A percentile compares a stretch with the other conserved stretches of the same genome.
Evolutionary conservation across 2,888 invertebrate species (phyloP).

Genomic region (Drosophila subsilvestris): DNA sequence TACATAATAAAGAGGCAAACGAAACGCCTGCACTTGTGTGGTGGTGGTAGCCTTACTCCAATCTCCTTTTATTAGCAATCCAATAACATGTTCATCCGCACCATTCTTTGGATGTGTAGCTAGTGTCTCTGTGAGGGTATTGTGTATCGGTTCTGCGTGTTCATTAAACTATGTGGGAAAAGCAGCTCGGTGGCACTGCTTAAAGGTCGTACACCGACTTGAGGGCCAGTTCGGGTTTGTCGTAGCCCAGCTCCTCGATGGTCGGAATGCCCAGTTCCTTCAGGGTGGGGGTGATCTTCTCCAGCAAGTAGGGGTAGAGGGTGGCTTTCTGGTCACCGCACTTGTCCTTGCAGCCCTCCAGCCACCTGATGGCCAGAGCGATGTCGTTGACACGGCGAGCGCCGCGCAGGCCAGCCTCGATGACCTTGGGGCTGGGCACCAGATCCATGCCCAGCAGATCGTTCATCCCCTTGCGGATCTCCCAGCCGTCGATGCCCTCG

Average conservation of each 20-base stretch:
- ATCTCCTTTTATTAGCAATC: constrained; percentile 75
- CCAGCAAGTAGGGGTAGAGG: constrained; percentile 94
- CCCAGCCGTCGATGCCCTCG: constrained; percentile 96
- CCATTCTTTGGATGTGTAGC: constrained; percentile 51
- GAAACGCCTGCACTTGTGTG: constrained; percentile 35
- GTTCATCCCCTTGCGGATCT: constrained; percentile 95
- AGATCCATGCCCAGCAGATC: constrained; percentile 95
- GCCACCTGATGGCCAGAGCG: constrained; percentile 94
- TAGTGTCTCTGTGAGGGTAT: constrained; percentile 44
- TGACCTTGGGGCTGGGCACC: constrained; percentile 95
- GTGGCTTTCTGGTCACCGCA: constrained; percentile 90
- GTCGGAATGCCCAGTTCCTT: constrained; percentile 96
- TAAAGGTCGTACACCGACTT: constrained; percentile 88
- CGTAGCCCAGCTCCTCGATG: constrained; percentile 97
- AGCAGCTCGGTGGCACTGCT: constrained; percentile 42
- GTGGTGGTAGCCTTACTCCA: constrained; percentile 71
- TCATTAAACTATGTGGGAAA: constrained; percentile 56
- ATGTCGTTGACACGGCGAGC: constrained; percentile 97
- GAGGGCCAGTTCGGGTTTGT: constrained; percentile 97
- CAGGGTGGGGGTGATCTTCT: constrained; percentile 96
- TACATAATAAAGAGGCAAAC: constrained; percentile 55
- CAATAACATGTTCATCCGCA: constrained; percentile 69
- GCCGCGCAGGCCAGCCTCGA: constrained; percentile 93
- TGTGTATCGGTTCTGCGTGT: constrained; percentile 44
- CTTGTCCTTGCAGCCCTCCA: constrained; percentile 96